Percentiles rank a stretch among this genome's conserved stretches.
These are phyloP conservation scores for Paratrypauchen microcephalus DNA, from an alignment of 2,797 vertebrate species.

Conservation along the genomic window DNA sequence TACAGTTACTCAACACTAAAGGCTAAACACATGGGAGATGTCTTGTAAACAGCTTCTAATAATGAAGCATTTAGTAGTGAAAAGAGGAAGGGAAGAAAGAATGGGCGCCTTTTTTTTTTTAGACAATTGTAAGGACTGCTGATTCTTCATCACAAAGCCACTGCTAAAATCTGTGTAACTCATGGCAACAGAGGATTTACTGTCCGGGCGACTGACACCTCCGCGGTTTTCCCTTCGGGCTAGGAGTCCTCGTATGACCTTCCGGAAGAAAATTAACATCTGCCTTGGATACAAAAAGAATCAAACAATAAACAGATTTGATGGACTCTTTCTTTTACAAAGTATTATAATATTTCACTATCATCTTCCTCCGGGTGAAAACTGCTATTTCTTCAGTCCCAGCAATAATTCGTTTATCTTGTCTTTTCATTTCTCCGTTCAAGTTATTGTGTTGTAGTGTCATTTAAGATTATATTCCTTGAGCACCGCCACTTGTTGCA, in stretches of 20 bases:
- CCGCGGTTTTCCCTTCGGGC: slow-evolving; percentile 12
- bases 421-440: too few relatives aligned
- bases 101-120: not conserved
- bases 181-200: slow-evolving; percentile 11
- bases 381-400: too few relatives aligned
- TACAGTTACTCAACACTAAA: not conserved
- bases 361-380: too few relatives aligned
- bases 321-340: too few relatives aligned
- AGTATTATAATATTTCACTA: too few relatives aligned
- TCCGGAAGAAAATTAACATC: slow-evolving; percentile 8
- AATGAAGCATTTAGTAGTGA: not conserved
- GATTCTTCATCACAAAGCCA: slow-evolving; percentile 16
- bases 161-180: slow-evolving; percentile 14
- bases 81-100: not conserved
- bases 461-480: too few relatives aligned
- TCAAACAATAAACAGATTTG: not conserved
- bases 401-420: too few relatives aligned
- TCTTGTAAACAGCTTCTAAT: not conserved
- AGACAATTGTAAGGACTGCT: not conserved
- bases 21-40: not conserved
- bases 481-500: too few relatives aligned
- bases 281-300: not conserved
- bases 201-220: slow-evolving; percentile 25
- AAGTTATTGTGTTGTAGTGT: too few relatives aligned
- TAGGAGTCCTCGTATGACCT: slow-evolving; percentile 19